Percentiles rank a stretch among this genome's conserved stretches.
Conservation (phyloP, 2,888 invertebrate genomes). For the Mimumesa dahlbomi region DNA sequence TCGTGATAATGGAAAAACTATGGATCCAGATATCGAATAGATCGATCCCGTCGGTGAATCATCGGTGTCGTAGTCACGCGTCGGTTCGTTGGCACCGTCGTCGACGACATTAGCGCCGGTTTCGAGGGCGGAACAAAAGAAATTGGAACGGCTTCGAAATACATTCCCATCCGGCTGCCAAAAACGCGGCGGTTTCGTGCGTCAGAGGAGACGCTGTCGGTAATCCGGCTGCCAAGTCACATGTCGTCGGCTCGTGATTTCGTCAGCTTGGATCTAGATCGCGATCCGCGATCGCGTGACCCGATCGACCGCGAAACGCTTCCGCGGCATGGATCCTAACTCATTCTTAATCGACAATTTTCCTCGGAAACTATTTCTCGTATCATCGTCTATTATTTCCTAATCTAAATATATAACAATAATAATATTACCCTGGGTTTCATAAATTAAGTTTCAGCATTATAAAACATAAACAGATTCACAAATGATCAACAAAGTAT, state of each 20-base stretch:
- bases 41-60: too few species aligned
- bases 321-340: too few species aligned
- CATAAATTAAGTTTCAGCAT: too few species aligned
- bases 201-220: constrained; percentile 33
- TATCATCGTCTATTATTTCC: too few species aligned
- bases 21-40: too few species aligned
- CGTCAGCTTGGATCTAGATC: constrained; percentile 34
- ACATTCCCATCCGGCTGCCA: constrained; percentile 41
- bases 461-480: too few species aligned
- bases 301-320: neutral
- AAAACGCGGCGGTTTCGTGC: constrained; percentile 41
- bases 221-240: constrained; percentile 59
- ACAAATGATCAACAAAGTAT: too few species aligned
- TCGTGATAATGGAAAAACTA: too few species aligned
- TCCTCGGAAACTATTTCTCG: constrained; percentile 30
- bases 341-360: too few species aligned
- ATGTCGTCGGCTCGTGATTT: constrained; percentile 53
- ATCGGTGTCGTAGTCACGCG: constrained; percentile 56
- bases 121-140: constrained; percentile 63
- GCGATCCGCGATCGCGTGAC: neutral
- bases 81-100: constrained; percentile 67
- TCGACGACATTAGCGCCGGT: constrained; percentile 59
- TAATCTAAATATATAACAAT: too few species aligned
- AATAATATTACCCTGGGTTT: too few species aligned
- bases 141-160: constrained; percentile 56